Evolutionary conservation across 35 echinoderm and acorn worm species (phyloP).

Genomic region (Apostichopus parvimensis): DNA sequence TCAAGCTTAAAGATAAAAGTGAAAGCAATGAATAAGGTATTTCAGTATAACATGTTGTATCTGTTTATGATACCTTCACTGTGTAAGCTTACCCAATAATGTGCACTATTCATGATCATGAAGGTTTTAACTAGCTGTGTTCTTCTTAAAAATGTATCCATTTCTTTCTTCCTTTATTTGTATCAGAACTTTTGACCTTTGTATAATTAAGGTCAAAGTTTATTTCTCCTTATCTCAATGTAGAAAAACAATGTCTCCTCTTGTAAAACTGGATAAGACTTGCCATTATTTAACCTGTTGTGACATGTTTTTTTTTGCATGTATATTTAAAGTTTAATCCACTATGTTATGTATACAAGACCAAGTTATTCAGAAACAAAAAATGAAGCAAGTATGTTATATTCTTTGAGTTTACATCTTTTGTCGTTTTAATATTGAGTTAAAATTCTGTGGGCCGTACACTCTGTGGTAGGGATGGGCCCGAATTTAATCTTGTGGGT

Average conservation of each 20-base stretch:
- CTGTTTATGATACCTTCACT: too few relatives aligned
- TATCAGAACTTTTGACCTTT: neutral
- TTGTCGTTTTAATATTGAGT: neutral
- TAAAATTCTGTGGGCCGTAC: neutral
- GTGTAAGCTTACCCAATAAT: too few relatives aligned
- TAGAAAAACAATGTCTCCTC: constrained; percentile 2
- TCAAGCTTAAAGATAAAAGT: too few relatives aligned
- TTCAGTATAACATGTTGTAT: too few relatives aligned
- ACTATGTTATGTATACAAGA: constrained; percentile 42
- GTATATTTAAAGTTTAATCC: constrained; percentile 41
- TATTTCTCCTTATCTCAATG: neutral
- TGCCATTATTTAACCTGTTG: constrained; percentile 36
- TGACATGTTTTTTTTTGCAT: constrained; percentile 19
- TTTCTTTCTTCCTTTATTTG: constrained; percentile 5
- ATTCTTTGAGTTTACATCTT: neutral
- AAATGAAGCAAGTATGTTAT: constrained; percentile 34
- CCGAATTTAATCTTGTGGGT: too few relatives aligned
- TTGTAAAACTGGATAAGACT: constrained; percentile 2
- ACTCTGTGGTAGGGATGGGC: too few relatives aligned
- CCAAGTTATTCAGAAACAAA: constrained; percentile 46
- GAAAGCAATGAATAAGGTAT: too few relatives aligned
- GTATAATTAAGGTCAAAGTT: neutral
- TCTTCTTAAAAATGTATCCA: neutral
- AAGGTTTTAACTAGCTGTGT: too few relatives aligned
- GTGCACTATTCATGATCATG: neutral